Percentiles rank a stretch among this genome's conserved stretches.
phyloP scores from a whole-genome alignment of 2,113 vertebrate species.

The Pagrus major region DNA sequence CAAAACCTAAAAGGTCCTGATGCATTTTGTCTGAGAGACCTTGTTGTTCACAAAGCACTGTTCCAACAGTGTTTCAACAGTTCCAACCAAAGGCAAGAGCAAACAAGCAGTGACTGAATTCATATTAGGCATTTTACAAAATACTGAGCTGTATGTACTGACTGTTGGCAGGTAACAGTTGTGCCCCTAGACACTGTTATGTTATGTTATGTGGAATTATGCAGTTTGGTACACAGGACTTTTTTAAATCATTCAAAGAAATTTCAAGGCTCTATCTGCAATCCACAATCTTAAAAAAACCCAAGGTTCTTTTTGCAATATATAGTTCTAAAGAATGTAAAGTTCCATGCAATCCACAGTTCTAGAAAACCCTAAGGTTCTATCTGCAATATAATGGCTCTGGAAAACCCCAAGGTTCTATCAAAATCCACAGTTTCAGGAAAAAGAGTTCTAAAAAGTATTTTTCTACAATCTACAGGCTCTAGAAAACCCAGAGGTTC shows the following conservation, averaged over 20 bases:
- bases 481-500: background rate
- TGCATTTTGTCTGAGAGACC: background rate
- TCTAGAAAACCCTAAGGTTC: background rate
- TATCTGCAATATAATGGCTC: background rate
- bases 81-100: background rate
- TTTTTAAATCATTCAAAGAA: background rate
- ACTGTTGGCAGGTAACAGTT: background rate
- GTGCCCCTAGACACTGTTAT: no score
- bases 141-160: background rate
- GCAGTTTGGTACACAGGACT: background rate
- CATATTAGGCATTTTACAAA: background rate
- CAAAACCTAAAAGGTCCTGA: background rate
- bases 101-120: background rate
- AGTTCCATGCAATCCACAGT: background rate
- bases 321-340: background rate
- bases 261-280: background rate
- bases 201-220: background rate
- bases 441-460: background rate
- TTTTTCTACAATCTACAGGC: background rate
- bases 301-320: background rate
- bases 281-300: background rate
- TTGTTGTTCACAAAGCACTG: background rate
- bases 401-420: background rate
- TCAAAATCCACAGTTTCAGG: background rate
- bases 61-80: background rate